Conservation (phyloP, 2,888 invertebrate genomes). For the Biston betularia region DNA sequence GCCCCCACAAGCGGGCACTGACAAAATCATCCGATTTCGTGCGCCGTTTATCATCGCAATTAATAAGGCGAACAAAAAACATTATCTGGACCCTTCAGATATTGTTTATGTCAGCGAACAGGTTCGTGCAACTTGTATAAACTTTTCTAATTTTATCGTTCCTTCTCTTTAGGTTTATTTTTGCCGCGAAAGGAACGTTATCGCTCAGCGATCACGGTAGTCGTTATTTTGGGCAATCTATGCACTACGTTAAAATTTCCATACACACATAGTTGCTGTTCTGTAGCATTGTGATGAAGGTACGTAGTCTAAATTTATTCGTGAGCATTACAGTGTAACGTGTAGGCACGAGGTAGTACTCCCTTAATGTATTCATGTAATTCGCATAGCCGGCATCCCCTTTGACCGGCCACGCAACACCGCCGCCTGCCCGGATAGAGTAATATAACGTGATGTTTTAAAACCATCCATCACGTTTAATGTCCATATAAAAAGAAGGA, state of each 20-base stretch:
- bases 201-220: constrained; percentile 43
- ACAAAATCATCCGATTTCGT: constrained; percentile 81
- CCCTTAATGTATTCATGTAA: constrained; percentile 86
- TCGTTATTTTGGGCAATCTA: constrained; percentile 65
- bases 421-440: constrained; percentile 80
- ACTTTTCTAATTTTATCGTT: constrained; percentile 54
- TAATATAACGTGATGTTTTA: constrained; percentile 85
- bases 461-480: constrained; percentile 85
- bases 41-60: constrained; percentile 79
- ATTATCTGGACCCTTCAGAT: constrained; percentile 63
- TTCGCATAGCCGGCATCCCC: constrained; percentile 85
- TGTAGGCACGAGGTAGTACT: constrained; percentile 80
- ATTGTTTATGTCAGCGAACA: constrained; percentile 66
- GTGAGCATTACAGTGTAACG: constrained; percentile 84
- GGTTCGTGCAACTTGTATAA: constrained; percentile 54
- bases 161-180: constrained; percentile 47
- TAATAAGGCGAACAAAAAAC: constrained; percentile 78
- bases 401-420: constrained; percentile 86
- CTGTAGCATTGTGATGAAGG: constrained; percentile 74
- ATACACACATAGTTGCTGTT: constrained; percentile 75
- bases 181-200: constrained; percentile 40
- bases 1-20: constrained; percentile 71
- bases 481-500: constrained; percentile 82
- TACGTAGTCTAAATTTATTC: constrained; percentile 83
- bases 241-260: constrained; percentile 70